Conservation (phyloP, 2,888 invertebrate species). For the Rhimphoctona megacephalus region DNA sequence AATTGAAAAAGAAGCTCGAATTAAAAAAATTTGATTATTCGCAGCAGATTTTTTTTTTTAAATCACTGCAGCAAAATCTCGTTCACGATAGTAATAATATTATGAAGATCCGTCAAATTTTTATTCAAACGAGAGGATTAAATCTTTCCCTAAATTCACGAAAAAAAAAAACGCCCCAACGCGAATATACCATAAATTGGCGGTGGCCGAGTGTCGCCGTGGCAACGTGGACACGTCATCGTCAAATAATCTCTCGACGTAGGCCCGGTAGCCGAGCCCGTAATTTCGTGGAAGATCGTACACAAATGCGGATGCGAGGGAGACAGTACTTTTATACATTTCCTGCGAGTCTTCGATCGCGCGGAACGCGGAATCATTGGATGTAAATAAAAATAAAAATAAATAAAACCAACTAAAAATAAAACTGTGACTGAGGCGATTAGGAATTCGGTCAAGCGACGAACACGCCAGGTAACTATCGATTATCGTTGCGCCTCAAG, state of each 20-base stretch:
- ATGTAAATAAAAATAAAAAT: background rate
- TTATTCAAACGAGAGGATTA: background rate
- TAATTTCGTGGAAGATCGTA: constrained; percentile 49
- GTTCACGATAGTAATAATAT: too few relatives aligned
- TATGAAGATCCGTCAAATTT: background rate
- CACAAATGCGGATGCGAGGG: constrained; percentile 49
- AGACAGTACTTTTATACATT: too few relatives aligned
- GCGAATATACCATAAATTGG: background rate
- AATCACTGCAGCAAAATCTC: background rate
- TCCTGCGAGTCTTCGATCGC: too few relatives aligned
- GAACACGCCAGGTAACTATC: constrained; percentile 39
- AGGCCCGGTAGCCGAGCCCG: constrained; percentile 11
- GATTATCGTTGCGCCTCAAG: constrained; percentile 48
- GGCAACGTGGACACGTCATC: constrained; percentile 47
- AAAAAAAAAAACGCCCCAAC: too few relatives aligned
- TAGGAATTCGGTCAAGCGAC: constrained; percentile 52
- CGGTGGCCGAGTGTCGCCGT: constrained; percentile 3
- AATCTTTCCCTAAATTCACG: background rate
- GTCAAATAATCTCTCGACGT: constrained; percentile 10
- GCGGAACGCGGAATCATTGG: constrained; percentile 34
- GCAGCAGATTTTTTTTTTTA: too few relatives aligned
- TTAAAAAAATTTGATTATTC: too few relatives aligned
- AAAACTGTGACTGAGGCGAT: constrained; percentile 11
- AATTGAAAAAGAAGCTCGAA: background rate
- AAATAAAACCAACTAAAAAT: background rate